phyloP scores from a whole-genome alignment of 2,797 vertebrate genomes.

The Gouania willdenowi region DNA sequence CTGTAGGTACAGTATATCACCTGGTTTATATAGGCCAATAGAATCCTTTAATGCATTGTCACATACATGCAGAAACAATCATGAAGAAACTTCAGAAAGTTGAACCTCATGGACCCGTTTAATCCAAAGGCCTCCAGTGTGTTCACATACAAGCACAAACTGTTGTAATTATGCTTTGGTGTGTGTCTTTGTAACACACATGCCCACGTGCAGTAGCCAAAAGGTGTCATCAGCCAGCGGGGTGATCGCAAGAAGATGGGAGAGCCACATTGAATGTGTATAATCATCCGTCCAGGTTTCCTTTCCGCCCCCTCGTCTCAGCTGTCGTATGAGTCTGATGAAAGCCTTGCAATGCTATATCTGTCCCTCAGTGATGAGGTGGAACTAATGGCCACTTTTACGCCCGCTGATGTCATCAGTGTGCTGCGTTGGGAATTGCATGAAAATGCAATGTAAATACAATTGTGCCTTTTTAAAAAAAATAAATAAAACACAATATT shows the following conservation, averaged over 20 bases:
- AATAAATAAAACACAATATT: too few relatives aligned
- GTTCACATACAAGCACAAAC: too few relatives aligned
- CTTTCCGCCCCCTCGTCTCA: slow-evolving; percentile 61
- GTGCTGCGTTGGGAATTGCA: slow-evolving; percentile 40
- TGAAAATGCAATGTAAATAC: neutral
- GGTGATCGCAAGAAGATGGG: slow-evolving; percentile 35
- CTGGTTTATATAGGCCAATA: too few relatives aligned
- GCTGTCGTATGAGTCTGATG: slow-evolving; percentile 68
- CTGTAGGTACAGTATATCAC: too few relatives aligned
- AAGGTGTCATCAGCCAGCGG: slow-evolving; percentile 40
- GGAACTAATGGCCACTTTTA: slow-evolving; percentile 75
- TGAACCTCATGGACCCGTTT: too few relatives aligned
- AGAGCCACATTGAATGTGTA: slow-evolving; percentile 50
- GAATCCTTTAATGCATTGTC: too few relatives aligned
- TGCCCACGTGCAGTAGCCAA: slow-evolving; percentile 18
- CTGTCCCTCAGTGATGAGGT: slow-evolving; percentile 74
- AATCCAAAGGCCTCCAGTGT: too few relatives aligned
- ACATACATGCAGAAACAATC: too few relatives aligned
- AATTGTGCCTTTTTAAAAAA: too few relatives aligned
- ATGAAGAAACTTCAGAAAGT: too few relatives aligned
- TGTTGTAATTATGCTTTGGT: too few relatives aligned
- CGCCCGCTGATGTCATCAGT: slow-evolving; percentile 69
- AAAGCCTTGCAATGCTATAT: slow-evolving; percentile 64
- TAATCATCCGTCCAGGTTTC: slow-evolving; percentile 70
- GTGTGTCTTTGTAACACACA: slow-evolving; percentile 10